These are phyloP conservation scores for Zaprionus camerounensis DNA, from an alignment of 1,140 invertebrate species.

Conservation along the genomic window DNA sequence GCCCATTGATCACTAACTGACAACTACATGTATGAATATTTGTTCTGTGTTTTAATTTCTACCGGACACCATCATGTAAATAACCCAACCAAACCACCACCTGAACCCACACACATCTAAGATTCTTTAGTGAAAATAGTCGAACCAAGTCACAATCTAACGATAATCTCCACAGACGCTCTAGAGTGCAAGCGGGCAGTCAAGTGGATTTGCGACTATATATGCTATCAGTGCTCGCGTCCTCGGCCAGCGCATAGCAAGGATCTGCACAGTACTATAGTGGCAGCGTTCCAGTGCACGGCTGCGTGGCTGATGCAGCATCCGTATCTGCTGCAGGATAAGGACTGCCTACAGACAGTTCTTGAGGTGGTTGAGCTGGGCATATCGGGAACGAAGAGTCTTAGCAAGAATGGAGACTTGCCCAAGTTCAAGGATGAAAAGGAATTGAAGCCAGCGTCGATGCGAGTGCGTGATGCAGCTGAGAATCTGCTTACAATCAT, in stretches of 20 bases:
- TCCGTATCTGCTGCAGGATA: constrained; percentile 94
- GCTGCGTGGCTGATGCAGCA: constrained; percentile 96
- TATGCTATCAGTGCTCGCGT: constrained; percentile 96
- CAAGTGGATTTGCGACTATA: constrained; percentile 99
- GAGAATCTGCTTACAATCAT: constrained; percentile 96
- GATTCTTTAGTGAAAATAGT: constrained; percentile 83
- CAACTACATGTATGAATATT: constrained; percentile 36
- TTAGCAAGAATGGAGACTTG: constrained; percentile 94
- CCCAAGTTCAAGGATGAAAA: constrained; percentile 98
- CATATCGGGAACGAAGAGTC: constrained; percentile 96
- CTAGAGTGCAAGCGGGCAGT: constrained; percentile 96
- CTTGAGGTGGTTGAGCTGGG: constrained; percentile 98
- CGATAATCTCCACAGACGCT: constrained; percentile 88
- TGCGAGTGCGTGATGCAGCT: constrained; percentile 97
- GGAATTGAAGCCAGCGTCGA: constrained; percentile 97
- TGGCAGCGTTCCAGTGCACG: constrained; percentile 96
- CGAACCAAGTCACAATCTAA: constrained; percentile 84
- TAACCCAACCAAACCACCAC: constrained; percentile 28
- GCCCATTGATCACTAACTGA: constrained; percentile 15
- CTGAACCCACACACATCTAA: constrained; percentile 49
- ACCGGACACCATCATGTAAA: constrained; percentile 44
- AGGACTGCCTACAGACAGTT: constrained; percentile 95
- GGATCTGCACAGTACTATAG: constrained; percentile 98
- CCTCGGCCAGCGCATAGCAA: constrained; percentile 98
- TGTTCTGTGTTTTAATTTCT: constrained; percentile 50